Base-by-base conservation (phyloP, 2,888 invertebrate genomes). In the Bugulina stolonifera region DNA sequence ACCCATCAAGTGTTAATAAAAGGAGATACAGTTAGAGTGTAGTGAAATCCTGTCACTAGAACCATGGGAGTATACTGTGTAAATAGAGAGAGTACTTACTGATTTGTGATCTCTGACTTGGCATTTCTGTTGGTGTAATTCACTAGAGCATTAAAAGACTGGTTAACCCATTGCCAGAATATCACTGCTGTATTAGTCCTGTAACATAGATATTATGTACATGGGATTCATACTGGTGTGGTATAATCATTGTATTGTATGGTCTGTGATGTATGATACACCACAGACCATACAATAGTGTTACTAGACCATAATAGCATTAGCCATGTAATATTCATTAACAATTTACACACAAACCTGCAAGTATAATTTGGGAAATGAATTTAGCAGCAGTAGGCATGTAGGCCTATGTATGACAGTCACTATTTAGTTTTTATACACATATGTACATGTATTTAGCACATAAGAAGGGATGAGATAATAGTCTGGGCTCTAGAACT, bases 81-180 rank as follows among this genome's bases (percentile, higher is more conserved):
- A n/a, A n/a, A n/a, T n/a, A n/a, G n/a, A n/a, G n/a, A 10, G 43
- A 43, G 43, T 10, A 71, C 77, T 76, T 75, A 78, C 78, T 75
- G 75, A 27, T 71, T 76, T 25, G 80, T 78, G 64, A 82, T 75
- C 35, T 80, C 79, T 2, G 82, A 80, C 1, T 84, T 85, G 69
- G 87, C 88, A 75, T 87, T 87, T 72, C 98, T 89, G 84, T 99
- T 99, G 35, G 97, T 95, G 85, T 97, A 99, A 87, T 99, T 99
- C 72, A 99, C 99, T 23, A 95, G 84, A 0, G 99, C 98, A 85
- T 99, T 99, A 87, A 98, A 99, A 22, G 96, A 93, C 87, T 97
- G 96, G 87, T 97, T 97, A 77, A 91, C 86, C 94, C 94, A 97
- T 83, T 96, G 98, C 97, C 98, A 99, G 86, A 98, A 96, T 72